Evolutionary conservation across 2,888 invertebrate species (phyloP).

Genomic region (Lysandra coridon): DNA sequence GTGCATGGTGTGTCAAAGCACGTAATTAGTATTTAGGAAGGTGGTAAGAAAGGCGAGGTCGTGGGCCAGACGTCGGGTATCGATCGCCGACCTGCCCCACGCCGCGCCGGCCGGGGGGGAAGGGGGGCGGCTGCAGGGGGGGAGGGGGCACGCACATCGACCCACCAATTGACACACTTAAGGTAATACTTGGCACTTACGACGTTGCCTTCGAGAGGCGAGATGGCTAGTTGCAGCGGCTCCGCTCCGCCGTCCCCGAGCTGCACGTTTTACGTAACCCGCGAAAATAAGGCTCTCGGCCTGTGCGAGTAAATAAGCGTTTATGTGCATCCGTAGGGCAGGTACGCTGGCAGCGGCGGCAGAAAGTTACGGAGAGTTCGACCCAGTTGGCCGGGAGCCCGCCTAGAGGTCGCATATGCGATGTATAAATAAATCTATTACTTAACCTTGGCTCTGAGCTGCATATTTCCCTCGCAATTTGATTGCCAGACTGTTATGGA

Average conservation of each 20-base stretch:
- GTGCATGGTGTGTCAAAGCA: constrained; percentile 79
- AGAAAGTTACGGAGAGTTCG: constrained; percentile 73
- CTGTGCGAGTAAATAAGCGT: constrained; percentile 28
- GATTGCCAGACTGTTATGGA: not conserved
- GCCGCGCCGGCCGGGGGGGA: constrained; percentile 59
- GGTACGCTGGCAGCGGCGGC: constrained; percentile 57
- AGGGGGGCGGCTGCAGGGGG: constrained; percentile 42
- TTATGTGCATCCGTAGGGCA: constrained; percentile 43
- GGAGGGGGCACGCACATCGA: constrained; percentile 75
- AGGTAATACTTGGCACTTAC: constrained; percentile 75
- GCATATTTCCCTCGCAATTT: constrained; percentile 23
- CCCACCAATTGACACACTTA: constrained; percentile 80
- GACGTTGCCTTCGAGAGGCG: constrained; percentile 55
- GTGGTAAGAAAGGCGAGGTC: constrained; percentile 80
- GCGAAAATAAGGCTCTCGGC: constrained; percentile 6
- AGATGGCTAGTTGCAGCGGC: constrained; percentile 37
- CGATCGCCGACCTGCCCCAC: constrained; percentile 83
- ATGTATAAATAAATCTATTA: constrained; percentile 53
- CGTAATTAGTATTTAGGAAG: constrained; percentile 82
- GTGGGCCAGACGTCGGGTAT: constrained; percentile 84
- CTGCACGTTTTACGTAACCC: constrained; percentile 36
- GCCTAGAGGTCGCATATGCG: constrained; percentile 53
- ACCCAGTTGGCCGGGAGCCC: constrained; percentile 76
- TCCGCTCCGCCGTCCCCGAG: constrained; percentile 34
- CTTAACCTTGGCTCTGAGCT: constrained; percentile 55